A percentile compares a stretch with the other conserved stretches of the same genome.
Conservation (phyloP, 2,797 vertebrate species). For the Distichodus sexfasciatus region DNA sequence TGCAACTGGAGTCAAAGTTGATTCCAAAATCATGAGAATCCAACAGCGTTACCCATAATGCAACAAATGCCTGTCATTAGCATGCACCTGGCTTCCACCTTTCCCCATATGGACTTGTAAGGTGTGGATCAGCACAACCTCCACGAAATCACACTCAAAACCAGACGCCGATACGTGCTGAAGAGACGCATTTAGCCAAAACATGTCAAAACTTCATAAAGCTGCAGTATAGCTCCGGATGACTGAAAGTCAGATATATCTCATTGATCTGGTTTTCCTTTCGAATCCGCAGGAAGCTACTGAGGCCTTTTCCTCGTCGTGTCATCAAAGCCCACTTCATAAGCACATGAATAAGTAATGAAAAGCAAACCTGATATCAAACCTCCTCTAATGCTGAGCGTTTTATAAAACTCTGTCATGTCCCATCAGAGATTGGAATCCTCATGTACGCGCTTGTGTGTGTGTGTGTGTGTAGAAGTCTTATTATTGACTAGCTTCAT, state of each 20-base stretch:
- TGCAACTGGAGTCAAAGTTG: no score
- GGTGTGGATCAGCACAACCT: no score
- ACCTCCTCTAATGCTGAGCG: conserved; percentile 4
- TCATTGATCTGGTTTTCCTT: conserved; percentile 23
- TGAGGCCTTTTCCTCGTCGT: conserved; percentile 5
- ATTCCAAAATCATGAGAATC: no score
- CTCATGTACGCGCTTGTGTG: conserved; percentile 11
- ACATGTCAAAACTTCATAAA: conserved; percentile 15
- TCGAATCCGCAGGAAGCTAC: conserved; percentile 1
- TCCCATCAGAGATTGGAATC: background rate
- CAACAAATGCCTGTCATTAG: background rate
- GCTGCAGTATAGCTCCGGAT: background rate
- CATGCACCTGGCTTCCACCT: background rate
- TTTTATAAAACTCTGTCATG: conserved; percentile 21
- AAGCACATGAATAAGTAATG: conserved; percentile 32
- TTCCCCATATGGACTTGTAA: background rate
- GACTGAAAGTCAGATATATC: background rate
- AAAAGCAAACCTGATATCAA: conserved; percentile 36
- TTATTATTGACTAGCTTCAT: no score
- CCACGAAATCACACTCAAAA: background rate
- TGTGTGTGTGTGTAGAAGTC: background rate
- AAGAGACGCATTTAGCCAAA: background rate
- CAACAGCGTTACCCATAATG: no score
- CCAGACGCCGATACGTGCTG: background rate
- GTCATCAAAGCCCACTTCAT: conserved; percentile 33